phyloP scores from a whole-genome alignment of 2,113 vertebrate genomes.

The Sphyrna mokarran region DNA sequence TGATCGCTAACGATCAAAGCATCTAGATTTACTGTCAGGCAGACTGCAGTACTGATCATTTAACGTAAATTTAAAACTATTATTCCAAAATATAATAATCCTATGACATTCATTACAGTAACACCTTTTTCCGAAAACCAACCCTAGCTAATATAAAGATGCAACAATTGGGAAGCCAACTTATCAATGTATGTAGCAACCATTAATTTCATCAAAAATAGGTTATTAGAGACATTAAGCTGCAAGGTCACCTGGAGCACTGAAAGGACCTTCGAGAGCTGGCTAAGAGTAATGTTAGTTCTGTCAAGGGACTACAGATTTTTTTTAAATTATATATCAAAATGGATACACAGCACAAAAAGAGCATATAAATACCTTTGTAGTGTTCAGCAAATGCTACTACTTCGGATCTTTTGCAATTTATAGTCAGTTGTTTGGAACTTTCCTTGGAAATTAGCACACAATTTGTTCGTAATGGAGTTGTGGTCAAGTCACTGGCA shows the following conservation, averaged over 20 bases:
- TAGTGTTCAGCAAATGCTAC: neutral
- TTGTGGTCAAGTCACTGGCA: neutral
- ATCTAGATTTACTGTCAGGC: neutral
- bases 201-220: neutral
- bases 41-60: neutral
- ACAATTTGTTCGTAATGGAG: neutral
- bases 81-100: neutral
- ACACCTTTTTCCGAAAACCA: neutral
- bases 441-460: neutral
- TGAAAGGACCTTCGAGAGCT: neutral
- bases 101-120: neutral
- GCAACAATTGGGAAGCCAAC: neutral
- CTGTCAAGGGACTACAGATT: neutral
- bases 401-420: neutral
- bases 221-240: neutral
- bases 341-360: neutral
- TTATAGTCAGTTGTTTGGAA: neutral
- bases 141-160: neutral
- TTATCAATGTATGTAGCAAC: neutral
- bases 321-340: too few relatives aligned
- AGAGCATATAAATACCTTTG: neutral
- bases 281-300: neutral
- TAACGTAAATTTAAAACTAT: neutral
- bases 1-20: neutral
- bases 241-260: neutral